These are phyloP conservation scores for Cosmia pyralina DNA, from an alignment of 2,888 invertebrate species.

Conservation along the genomic window DNA sequence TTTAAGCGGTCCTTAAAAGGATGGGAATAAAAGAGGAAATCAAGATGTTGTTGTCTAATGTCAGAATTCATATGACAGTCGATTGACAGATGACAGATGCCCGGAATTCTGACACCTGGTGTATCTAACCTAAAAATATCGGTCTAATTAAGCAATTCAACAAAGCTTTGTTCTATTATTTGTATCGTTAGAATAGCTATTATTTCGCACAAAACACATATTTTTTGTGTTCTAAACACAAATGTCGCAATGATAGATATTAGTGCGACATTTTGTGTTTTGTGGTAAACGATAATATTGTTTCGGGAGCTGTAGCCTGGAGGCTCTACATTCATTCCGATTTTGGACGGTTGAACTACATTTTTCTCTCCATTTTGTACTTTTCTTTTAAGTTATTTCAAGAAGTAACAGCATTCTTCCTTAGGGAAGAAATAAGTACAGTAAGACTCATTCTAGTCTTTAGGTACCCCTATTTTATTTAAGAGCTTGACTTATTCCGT, in stretches of 20 bases:
- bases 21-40: no score
- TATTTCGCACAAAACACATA: not conserved
- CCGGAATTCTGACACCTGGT: no score
- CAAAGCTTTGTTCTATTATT: not conserved
- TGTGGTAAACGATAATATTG: not conserved
- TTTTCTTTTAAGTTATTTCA: not conserved
- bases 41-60: no score
- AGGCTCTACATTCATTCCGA: not conserved
- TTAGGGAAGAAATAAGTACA: not conserved
- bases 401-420: not conserved
- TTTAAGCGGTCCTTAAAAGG: no score
- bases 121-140: not conserved
- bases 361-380: not conserved
- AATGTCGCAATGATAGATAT: no score
- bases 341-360: not conserved
- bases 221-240: not conserved
- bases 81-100: no score
- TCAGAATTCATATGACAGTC: no score
- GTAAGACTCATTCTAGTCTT: not conserved
- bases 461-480: not conserved
- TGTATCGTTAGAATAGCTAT: not conserved
- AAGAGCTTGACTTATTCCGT: not conserved
- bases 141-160: not conserved
- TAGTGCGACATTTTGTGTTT: not conserved
- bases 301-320: not conserved